phyloP scores from a whole-genome alignment of 2,888 invertebrate genomes.

The Pseudoips prasinana region DNA sequence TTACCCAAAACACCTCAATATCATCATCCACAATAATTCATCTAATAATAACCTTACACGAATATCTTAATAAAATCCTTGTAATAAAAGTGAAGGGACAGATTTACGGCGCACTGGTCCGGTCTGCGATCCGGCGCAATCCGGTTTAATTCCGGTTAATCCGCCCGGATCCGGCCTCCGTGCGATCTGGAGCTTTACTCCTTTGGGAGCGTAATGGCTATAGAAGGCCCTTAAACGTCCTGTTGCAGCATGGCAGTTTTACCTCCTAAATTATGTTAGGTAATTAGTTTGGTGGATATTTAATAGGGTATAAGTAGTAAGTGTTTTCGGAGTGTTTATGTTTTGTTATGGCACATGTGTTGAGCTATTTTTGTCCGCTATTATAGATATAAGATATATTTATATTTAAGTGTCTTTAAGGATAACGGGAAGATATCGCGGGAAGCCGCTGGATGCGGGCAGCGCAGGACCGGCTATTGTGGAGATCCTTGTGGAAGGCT shows the following conservation, averaged over 20 bases:
- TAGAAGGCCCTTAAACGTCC: constrained; percentile 28
- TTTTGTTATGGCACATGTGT: not conserved
- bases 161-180: constrained; percentile 37
- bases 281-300: constrained; percentile 34
- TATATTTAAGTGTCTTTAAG: too few species aligned
- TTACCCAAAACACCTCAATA: constrained; percentile 25
- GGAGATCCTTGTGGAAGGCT: too few species aligned
- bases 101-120: constrained; percentile 48
- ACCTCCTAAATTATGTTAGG: constrained; percentile 30
- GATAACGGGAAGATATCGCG: too few species aligned
- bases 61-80: constrained; percentile 45
- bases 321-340: constrained; percentile 5
- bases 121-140: constrained; percentile 40
- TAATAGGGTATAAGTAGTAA: constrained; percentile 30
- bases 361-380: not conserved
- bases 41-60: constrained; percentile 32
- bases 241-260: constrained; percentile 25
- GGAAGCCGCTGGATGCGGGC: too few species aligned
- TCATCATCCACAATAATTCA: constrained; percentile 29
- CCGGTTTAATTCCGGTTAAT: constrained; percentile 40
- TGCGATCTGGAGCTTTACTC: constrained; percentile 35
- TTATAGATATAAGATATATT: too few species aligned
- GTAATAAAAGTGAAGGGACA: constrained; percentile 47
- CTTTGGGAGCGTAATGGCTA: constrained; percentile 32
- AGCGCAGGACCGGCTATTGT: too few species aligned